Conservation (phyloP, 2,113 vertebrate species). For the Ceyx cyanopectus region DNA sequence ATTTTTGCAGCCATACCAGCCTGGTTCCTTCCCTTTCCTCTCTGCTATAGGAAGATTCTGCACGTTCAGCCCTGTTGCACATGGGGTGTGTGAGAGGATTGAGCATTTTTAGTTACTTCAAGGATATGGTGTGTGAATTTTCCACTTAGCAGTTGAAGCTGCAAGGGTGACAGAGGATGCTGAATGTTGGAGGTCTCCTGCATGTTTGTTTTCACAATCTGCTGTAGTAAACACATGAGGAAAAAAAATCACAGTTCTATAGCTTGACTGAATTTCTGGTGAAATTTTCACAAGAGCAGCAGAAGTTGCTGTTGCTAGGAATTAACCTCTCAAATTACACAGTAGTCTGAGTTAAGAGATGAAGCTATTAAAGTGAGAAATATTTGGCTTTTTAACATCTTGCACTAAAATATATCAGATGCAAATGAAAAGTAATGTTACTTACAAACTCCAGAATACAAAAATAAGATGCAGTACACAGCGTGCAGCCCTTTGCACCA, state of each 20-base stretch:
- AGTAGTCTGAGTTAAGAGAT: neutral
- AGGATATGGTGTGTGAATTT: neutral
- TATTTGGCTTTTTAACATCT: neutral
- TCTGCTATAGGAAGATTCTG: neutral
- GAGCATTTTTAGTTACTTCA: neutral
- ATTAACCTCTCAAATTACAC: neutral
- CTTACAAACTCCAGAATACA: neutral
- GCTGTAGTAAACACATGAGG: neutral
- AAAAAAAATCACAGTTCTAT: accelerated
- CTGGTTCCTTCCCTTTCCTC: neutral
- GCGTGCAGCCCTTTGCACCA: neutral
- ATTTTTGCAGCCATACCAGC: neutral
- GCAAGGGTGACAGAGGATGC: neutral
- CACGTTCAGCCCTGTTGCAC: neutral
- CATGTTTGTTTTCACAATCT: neutral
- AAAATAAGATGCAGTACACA: neutral
- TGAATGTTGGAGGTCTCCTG: neutral
- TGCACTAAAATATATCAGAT: neutral
- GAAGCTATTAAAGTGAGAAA: neutral
- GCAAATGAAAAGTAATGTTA: neutral
- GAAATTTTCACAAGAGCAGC: neutral
- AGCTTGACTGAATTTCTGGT: neutral
- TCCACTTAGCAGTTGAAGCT: neutral
- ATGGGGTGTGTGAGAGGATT: neutral
- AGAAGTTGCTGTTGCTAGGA: neutral